phyloP scores from a whole-genome alignment of 2,888 invertebrate genomes.

The Hemistola chrysoprasaria region DNA sequence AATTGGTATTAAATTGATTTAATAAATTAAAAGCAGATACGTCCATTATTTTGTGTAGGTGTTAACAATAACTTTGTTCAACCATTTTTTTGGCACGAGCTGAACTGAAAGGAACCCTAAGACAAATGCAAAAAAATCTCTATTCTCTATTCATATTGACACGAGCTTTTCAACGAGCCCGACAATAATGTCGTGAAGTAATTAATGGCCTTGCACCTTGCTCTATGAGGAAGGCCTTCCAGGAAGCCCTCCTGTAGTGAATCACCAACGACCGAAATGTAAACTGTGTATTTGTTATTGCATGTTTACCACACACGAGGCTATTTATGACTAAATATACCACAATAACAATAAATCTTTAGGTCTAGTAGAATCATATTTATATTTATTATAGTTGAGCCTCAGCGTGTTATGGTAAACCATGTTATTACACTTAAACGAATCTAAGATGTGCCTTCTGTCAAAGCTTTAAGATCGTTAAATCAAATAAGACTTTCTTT shows the following conservation, averaged over 20 bases:
- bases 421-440: too few relatives aligned
- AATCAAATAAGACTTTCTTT: too few relatives aligned
- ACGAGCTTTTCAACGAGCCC: conserved; percentile 54
- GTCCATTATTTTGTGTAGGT: background rate
- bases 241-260: conserved; percentile 61
- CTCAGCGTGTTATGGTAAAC: background rate
- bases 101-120: conserved; percentile 26
- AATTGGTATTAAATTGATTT: too few relatives aligned
- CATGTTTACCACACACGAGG: conserved; percentile 52
- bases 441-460: conserved; percentile 3
- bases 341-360: too few relatives aligned
- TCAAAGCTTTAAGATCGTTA: too few relatives aligned
- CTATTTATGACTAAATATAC: conserved; percentile 1
- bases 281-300: conserved; percentile 36
- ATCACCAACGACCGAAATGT: conserved; percentile 49
- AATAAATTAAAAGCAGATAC: too few relatives aligned
- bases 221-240: conserved; percentile 44
- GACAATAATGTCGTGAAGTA: conserved; percentile 50
- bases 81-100: conserved; percentile 22
- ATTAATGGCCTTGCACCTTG: conserved; percentile 63
- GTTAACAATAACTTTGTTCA: background rate
- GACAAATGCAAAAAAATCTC: conserved; percentile 29
- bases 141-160: conserved; percentile 42
- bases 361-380: too few relatives aligned
- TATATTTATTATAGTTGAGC: background rate